These are phyloP conservation scores for Nomia melanderi DNA, from an alignment of 1,140 invertebrate genomes.

Conservation along the genomic window DNA sequence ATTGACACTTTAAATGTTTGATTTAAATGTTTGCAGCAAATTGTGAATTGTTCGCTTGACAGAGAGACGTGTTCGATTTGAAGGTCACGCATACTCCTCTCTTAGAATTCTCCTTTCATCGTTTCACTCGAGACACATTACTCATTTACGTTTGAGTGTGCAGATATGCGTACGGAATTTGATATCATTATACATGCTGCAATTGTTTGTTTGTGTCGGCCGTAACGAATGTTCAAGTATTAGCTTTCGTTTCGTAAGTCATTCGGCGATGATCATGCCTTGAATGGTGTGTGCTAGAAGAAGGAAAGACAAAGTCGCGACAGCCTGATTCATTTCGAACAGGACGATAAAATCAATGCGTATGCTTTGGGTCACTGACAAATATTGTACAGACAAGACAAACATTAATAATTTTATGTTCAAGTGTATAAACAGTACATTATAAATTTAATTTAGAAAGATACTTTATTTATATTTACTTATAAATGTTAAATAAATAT, in stretches of 20 bases:
- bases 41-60: not conserved
- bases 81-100: conserved; percentile 16
- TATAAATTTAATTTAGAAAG: no score
- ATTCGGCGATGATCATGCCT: no score
- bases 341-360: not conserved
- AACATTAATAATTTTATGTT: no score
- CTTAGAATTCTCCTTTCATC: not conserved
- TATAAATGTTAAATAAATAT: no score
- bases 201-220: not conserved
- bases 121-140: conserved; percentile 21
- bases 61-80: conserved; percentile 4
- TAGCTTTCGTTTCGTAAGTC: no score
- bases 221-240: not conserved
- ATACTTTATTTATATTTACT: no score
- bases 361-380: not conserved
- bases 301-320: not conserved
- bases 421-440: no score
- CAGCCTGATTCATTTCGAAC: not conserved
- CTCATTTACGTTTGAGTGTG: conserved; percentile 7
- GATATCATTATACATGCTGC: not conserved
- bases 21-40: no score
- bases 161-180: not conserved
- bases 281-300: not conserved
- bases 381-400: not conserved
- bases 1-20: no score